Conservation (phyloP, 2,888 invertebrate species). For the Meandrusa payeni region DNA sequence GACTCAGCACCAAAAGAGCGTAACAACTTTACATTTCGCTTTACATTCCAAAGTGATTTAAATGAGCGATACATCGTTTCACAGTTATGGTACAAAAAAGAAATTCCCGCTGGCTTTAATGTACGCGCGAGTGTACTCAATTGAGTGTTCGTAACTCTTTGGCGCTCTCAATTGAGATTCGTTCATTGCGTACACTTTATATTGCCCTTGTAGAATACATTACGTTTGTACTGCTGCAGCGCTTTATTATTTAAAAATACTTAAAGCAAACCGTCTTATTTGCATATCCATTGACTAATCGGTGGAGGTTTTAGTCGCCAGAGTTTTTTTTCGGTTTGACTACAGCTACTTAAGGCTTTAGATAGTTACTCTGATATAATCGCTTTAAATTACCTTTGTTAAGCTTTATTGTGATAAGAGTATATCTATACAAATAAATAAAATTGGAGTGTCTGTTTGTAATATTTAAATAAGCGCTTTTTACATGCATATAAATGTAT, state of each 20-base stretch:
- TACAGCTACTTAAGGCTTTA: neutral
- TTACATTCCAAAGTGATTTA: conserved; percentile 20
- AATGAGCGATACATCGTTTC: conserved; percentile 20
- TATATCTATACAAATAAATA: too few species aligned
- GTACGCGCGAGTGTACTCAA: conserved; percentile 20
- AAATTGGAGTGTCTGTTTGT: too few species aligned
- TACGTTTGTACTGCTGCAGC: conserved; percentile 27
- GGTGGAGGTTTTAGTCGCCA: conserved; percentile 25
- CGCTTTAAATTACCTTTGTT: too few species aligned
- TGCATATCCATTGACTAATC: conserved; percentile 33
- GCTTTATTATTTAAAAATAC: conserved; percentile 30
- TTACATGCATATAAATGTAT: too few species aligned
- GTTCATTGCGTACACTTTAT: conserved; percentile 20
- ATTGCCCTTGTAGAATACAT: conserved; percentile 26
- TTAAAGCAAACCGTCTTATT: conserved; percentile 28
- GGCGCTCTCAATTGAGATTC: conserved; percentile 21
- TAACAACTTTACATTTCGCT: neutral
- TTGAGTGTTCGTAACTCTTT: conserved; percentile 21
- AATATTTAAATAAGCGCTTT: too few species aligned
- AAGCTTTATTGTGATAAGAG: too few species aligned
- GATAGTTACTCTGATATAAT: neutral
- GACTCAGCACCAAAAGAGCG: conserved; percentile 10
- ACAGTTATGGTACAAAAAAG: conserved; percentile 21
- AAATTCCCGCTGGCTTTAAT: conserved; percentile 18
- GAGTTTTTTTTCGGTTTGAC: neutral